A percentile compares a stretch with the other conserved stretches of the same genome.
Conservation (phyloP, 1,140 invertebrate species). For the Zeugodacus cucurbitae region DNA sequence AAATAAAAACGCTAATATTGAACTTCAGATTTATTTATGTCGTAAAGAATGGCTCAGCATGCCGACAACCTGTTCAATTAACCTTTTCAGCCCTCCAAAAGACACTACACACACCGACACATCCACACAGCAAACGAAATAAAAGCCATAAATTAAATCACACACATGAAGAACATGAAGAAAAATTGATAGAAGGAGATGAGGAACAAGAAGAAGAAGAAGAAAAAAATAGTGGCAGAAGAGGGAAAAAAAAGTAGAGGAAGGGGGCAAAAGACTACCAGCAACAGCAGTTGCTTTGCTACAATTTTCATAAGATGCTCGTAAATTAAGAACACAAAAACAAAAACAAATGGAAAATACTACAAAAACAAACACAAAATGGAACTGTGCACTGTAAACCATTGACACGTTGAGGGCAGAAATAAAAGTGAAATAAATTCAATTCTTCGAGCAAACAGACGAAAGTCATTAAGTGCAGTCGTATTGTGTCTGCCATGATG, state of each 20-base stretch:
- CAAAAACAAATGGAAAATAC: not conserved
- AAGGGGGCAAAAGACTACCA: not conserved
- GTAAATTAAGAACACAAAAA: not conserved
- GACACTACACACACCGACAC: not conserved
- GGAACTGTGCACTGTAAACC: not conserved
- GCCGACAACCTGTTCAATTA: not conserved
- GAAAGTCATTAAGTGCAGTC: conserved; percentile 17
- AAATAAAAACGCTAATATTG: no score
- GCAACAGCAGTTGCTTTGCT: not conserved
- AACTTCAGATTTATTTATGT: no score
- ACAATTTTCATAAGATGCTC: not conserved
- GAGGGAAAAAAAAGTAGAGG: not conserved
- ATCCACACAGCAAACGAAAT: not conserved
- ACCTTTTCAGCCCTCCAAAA: not conserved
- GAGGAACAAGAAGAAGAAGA: not conserved
- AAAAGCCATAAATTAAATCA: not conserved
- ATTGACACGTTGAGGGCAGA: not conserved
- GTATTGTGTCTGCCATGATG: not conserved
- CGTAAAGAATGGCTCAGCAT: not conserved
- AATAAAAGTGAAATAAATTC: conserved; percentile 5
- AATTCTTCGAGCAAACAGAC: not conserved
- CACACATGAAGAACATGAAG: not conserved
- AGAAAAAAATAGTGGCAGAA: not conserved
- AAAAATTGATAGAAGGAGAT: not conserved
- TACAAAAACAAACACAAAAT: not conserved